phyloP scores from a whole-genome alignment of 2,797 vertebrate genomes.

The Cryptoblepharus egeriae region DNA sequence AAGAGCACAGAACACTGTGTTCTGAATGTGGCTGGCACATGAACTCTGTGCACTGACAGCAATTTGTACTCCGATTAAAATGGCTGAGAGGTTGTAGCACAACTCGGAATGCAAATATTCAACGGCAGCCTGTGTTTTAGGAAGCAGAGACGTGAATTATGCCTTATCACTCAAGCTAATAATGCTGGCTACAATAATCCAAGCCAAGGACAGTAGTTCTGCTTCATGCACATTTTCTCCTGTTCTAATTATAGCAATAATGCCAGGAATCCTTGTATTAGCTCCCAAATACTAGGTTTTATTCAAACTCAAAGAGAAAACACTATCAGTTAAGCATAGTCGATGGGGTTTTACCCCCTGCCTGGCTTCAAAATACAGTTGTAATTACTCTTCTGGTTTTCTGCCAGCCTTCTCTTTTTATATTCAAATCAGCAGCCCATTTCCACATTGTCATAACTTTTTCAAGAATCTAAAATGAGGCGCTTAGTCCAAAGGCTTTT shows the following conservation, averaged over 20 bases:
- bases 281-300: conserved; percentile 48
- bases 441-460: background rate
- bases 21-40: conserved; percentile 82
- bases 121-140: conserved; percentile 64
- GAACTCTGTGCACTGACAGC: conserved; percentile 83
- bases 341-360: conserved; percentile 32
- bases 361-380: conserved; percentile 39
- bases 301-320: conserved; percentile 44
- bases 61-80: conserved; percentile 84
- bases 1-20: conserved; percentile 84
- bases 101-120: conserved; percentile 73
- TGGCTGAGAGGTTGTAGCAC: conserved; percentile 71
- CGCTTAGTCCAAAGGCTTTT: background rate
- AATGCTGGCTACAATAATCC: conserved; percentile 37
- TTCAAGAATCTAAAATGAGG: background rate
- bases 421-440: conserved; percentile 27
- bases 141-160: conserved; percentile 64
- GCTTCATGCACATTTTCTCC: conserved; percentile 46
- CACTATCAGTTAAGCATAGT: conserved; percentile 20
- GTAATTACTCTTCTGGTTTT: conserved; percentile 13
- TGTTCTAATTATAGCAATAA: conserved; percentile 57
- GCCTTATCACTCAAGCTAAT: conserved; percentile 50
- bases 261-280: conserved; percentile 55
- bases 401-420: conserved; percentile 30
- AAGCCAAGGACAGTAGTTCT: conserved; percentile 50